Conservation (phyloP, 2,888 invertebrate genomes). For the Sepioteuthis lessoniana region DNA sequence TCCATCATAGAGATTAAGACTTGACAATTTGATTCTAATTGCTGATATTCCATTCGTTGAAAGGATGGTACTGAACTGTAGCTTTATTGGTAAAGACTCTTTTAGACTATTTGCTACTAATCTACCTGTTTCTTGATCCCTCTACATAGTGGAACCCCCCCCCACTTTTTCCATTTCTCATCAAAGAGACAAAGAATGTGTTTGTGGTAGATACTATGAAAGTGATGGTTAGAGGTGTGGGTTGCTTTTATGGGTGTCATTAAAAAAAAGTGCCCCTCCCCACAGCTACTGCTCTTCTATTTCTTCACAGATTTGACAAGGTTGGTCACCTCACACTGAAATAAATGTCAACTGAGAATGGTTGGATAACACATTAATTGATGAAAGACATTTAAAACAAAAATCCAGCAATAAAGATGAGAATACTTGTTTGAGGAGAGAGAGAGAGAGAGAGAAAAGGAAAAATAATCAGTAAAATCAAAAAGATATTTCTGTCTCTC, state of each 20-base stretch:
- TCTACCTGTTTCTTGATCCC: not conserved
- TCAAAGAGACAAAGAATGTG: not conserved
- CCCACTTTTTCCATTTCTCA: not conserved
- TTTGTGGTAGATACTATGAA: no score
- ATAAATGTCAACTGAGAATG: not conserved
- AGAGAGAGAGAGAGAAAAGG: not conserved
- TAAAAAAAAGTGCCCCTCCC: not conserved
- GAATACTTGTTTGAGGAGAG: not conserved
- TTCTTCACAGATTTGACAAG: not conserved
- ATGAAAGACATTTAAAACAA: not conserved
- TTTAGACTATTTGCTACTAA: not conserved
- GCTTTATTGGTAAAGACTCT: not conserved
- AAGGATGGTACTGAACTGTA: not conserved
- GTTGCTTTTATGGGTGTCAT: no score
- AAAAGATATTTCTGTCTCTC: not conserved
- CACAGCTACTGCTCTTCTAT: no score
- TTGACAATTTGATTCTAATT: slow-evolving; percentile 43
- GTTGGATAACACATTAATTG: slow-evolving; percentile 33
- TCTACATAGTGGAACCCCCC: not conserved
- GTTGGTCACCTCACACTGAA: not conserved
- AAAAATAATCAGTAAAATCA: not conserved
- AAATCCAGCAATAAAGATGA: not conserved
- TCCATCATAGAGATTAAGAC: slow-evolving; percentile 1
- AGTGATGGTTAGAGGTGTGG: no score
- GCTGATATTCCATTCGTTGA: slow-evolving; percentile 39